These are phyloP conservation scores for Globodera rostochiensis DNA, from an alignment of 1,140 invertebrate genomes.

Conservation along the genomic window DNA sequence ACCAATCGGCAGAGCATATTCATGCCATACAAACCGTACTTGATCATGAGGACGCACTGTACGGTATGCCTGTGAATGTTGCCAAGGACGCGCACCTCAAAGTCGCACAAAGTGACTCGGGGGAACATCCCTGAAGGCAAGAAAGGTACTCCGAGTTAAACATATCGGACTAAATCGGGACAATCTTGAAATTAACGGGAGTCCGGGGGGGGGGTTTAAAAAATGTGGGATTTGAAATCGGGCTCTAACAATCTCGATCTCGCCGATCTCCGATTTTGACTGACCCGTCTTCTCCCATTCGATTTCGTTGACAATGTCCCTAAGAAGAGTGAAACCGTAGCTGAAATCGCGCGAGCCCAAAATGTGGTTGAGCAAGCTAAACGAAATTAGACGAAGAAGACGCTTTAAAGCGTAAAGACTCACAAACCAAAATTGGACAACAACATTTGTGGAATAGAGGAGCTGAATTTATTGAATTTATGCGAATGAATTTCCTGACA, in stretches of 20 bases:
- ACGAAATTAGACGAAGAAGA: background rate
- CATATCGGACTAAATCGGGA: too few relatives aligned
- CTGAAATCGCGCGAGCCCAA: slow-evolving; percentile 62
- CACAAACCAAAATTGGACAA: slow-evolving; percentile 57
- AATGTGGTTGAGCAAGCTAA: slow-evolving; percentile 61
- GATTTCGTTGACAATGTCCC: slow-evolving; percentile 60
- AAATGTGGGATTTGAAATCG: too few relatives aligned
- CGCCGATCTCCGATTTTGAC: background rate
- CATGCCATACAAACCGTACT: slow-evolving; percentile 19
- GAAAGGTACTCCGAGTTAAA: too few relatives aligned
- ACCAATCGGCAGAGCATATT: slow-evolving; percentile 10
- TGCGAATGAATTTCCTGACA: background rate
- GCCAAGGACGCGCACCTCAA: slow-evolving; percentile 63
- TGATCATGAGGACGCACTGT: slow-evolving; percentile 65
- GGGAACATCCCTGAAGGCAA: slow-evolving; percentile 60
- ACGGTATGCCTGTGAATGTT: slow-evolving; percentile 66
- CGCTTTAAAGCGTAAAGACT: background rate
- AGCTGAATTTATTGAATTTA: slow-evolving; percentile 57
- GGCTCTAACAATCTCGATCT: background rate
- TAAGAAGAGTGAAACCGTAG: slow-evolving; percentile 63
- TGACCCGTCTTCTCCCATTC: slow-evolving; percentile 64
- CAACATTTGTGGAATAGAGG: slow-evolving; percentile 63
- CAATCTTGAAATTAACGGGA: too few relatives aligned
- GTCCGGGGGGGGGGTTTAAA: too few relatives aligned
- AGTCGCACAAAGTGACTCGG: slow-evolving; percentile 63